Percentiles rank a stretch among this genome's conserved stretches.
Evolutionary conservation across 2,797 vertebrate species (phyloP).

Genomic region (Xenops minutus): DNA sequence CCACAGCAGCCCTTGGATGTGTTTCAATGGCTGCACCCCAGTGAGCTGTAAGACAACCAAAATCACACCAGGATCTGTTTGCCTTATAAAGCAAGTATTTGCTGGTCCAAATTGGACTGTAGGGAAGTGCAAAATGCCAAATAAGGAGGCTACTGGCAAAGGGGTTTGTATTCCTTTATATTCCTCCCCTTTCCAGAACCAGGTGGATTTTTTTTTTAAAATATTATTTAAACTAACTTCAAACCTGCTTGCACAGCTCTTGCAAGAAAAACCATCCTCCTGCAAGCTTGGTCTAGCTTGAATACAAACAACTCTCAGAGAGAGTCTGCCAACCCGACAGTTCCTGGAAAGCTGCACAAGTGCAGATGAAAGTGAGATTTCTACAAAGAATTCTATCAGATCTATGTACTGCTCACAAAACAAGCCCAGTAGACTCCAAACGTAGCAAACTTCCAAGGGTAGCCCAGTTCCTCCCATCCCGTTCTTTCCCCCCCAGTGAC

Average conservation of each 20-base stretch:
- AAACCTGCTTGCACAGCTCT: not conserved
- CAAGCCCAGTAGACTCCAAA: not conserved
- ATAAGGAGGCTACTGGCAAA: not conserved
- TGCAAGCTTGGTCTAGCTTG: not conserved
- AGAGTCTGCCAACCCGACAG: not conserved
- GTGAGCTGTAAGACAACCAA: not conserved
- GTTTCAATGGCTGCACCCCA: not conserved
- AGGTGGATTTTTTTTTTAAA: not conserved
- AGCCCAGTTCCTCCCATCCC: not conserved
- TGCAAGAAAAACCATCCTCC: not conserved
- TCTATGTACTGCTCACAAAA: not conserved
- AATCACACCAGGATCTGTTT: not conserved
- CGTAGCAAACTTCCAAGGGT: not conserved
- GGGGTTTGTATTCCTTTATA: not conserved
- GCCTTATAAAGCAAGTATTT: not conserved
- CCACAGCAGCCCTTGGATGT: not conserved
- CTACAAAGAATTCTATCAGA: slow-evolving; percentile 1
- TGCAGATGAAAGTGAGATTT: not conserved
- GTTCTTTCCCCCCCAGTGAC: not conserved
- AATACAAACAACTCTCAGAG: not conserved
- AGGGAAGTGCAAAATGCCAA: not conserved
- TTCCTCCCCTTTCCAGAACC: not conserved
- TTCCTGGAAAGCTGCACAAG: slow-evolving; percentile 31
- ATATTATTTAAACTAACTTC: not conserved
- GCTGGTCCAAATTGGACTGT: not conserved